Evolutionary conservation across 2,888 invertebrate species (phyloP), one percentile per base, ranked within the genome.

Genomic region (Luperina testacea): DNA sequence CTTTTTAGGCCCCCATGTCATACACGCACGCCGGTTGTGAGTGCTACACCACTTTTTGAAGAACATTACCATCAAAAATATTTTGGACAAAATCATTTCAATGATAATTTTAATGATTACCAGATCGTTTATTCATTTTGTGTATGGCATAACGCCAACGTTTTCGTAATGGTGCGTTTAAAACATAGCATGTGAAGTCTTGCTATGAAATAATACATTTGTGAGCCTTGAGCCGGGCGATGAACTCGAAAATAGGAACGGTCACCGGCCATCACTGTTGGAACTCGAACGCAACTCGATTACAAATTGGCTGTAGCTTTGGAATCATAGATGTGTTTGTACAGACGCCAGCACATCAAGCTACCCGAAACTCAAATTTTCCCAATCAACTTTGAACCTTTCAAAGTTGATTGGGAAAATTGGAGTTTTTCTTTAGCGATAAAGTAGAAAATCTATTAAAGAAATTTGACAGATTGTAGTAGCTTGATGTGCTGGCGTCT

Each of bases 191-290:
- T 72, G 81, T 81, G 82, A 84, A 80, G 84, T 76, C 75, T 81
- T 70, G 84, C 85, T 88, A 87, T 83, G 88, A 88, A 88, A 88
- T 86, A 89, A 89, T 86, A 87, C 82, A 90, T 88, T 88, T 85
- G 88, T 77, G 80, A 90, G 88, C 91, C 91, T 92, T 92, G 91
- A 88, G 82, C 45, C 87, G 93, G 92, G 71, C 92, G 91, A 89
- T 88, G 93, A 93, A 92, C 92, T 92, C 92, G 80, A 83, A 88
- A 90, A 90, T 90, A 88, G 85, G 89, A 89, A 89, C 90, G 90
- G 89, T 88, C 89, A 89, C 82, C 83, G 84, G 84, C 83, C 77
- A 70, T 81, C 78, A 88, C 87, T 75, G 75, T 69, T 81, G 81
- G 77, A 89, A 85, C 88, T 90, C 89, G 89, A 90, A 88, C 86